Percentiles rank a stretch among this genome's conserved stretches.
Evolutionary conservation across 2,113 vertebrate species (phyloP).

Genomic region (Anhinga rufa): DNA sequence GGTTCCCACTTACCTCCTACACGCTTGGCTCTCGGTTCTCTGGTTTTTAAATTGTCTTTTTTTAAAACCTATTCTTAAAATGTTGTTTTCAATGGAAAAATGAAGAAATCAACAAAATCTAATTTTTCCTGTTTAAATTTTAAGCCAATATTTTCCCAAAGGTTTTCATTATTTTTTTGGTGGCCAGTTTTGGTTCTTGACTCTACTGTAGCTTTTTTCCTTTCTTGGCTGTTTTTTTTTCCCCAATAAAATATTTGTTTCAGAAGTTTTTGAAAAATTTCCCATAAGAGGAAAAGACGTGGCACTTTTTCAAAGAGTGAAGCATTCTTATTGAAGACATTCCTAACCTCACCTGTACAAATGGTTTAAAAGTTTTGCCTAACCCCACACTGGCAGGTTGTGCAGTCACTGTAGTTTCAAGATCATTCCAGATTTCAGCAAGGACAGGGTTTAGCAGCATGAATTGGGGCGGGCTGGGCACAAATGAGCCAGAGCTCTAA

Average conservation of each 20-base stretch:
- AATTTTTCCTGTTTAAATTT: background rate
- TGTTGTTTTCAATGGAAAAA: background rate
- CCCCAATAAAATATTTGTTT: background rate
- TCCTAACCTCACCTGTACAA: background rate
- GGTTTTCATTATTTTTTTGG: background rate
- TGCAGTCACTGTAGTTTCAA: background rate
- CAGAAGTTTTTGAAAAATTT: background rate
- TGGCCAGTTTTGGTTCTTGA: background rate
- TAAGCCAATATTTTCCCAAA: background rate
- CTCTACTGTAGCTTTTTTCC: background rate
- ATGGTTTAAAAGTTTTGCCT: background rate
- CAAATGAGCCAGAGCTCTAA: background rate
- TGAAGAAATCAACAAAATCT: background rate
- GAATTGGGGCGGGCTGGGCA: background rate
- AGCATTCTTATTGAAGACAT: too few relatives aligned
- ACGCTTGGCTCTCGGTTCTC: background rate
- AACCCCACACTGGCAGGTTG: too few relatives aligned
- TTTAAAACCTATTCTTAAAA: background rate
- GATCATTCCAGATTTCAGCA: background rate
- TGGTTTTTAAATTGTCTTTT: background rate
- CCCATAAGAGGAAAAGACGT: background rate
- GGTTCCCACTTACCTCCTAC: background rate
- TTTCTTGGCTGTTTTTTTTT: background rate
- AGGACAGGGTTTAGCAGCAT: background rate
- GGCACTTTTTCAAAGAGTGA: background rate